Conservation (phyloP, 2,113 vertebrate genomes). For the Sinosuthora webbiana region DNA sequence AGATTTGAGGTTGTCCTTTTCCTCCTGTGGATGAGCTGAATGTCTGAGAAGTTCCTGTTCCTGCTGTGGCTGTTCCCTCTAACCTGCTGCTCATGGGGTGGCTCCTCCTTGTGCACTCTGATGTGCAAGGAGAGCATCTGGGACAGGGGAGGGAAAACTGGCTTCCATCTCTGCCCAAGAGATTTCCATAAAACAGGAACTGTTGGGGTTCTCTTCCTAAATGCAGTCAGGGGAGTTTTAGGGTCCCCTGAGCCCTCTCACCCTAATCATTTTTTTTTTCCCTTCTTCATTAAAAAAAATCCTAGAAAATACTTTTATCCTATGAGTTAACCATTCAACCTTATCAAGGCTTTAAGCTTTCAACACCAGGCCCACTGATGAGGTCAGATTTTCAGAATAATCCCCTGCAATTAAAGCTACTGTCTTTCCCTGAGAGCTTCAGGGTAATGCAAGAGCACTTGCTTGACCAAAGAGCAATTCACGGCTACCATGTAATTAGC, state of each 20-base stretch:
- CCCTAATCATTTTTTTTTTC: background rate
- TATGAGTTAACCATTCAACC: background rate
- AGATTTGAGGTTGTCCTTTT: background rate
- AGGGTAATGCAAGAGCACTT: background rate
- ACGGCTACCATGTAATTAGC: background rate
- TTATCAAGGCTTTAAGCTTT: background rate
- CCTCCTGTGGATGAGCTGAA: background rate
- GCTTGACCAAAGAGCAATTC: background rate
- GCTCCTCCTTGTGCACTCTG: background rate
- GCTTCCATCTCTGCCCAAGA: rapidly evolving
- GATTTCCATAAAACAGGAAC: background rate
- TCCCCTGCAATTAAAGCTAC: background rate
- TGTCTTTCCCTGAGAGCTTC: background rate
- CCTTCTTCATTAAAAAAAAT: background rate
- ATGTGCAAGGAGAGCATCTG: background rate
- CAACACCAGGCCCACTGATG: background rate
- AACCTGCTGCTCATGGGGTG: background rate
- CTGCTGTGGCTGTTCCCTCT: background rate
- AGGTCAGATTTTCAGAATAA: background rate
- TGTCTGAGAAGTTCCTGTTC: background rate
- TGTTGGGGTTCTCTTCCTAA: background rate
- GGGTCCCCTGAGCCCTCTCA: background rate
- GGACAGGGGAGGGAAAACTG: background rate
- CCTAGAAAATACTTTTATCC: background rate
- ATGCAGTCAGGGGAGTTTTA: background rate